Percentiles rank a stretch among this genome's conserved stretches.
Evolutionary conservation across 2,888 invertebrate genomes (phyloP).

Genomic region (Drosophila pegasa): DNA sequence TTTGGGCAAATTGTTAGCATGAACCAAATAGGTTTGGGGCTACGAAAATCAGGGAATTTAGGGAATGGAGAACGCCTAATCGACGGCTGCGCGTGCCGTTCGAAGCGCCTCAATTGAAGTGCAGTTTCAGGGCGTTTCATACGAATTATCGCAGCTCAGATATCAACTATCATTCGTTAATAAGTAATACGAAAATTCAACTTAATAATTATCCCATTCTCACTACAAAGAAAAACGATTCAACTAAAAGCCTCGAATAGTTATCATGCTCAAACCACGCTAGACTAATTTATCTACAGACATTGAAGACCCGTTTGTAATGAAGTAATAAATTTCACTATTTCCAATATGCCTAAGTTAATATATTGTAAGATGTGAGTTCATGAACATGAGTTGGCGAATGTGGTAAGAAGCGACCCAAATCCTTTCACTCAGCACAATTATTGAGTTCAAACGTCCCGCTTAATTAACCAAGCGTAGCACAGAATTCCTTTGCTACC

Average conservation of each 20-base stretch:
- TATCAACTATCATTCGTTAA: not conserved
- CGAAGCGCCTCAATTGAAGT: conserved; percentile 23
- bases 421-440: conserved; percentile 18
- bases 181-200: not conserved
- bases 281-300: not conserved
- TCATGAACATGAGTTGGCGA: conserved; percentile 7
- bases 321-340: conserved; percentile 5
- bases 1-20: conserved; percentile 21
- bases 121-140: not conserved
- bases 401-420: conserved; percentile 21
- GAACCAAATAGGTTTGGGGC: conserved; percentile 1
- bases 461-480: conserved; percentile 68
- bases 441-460: conserved; percentile 45
- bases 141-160: conserved; percentile 2
- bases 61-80: conserved; percentile 4
- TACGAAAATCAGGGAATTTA: not conserved
- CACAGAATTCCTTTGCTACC: conserved; percentile 39
- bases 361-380: not conserved
- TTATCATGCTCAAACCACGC: not conserved
- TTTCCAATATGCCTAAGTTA: not conserved
- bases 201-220: not conserved
- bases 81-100: conserved; percentile 2
- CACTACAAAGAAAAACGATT: not conserved
- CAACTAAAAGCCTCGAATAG: not conserved
- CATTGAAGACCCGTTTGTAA: not conserved